Evolutionary conservation across 1,140 invertebrate genomes (phyloP).

Genomic region (Drosophila repletoides): DNA sequence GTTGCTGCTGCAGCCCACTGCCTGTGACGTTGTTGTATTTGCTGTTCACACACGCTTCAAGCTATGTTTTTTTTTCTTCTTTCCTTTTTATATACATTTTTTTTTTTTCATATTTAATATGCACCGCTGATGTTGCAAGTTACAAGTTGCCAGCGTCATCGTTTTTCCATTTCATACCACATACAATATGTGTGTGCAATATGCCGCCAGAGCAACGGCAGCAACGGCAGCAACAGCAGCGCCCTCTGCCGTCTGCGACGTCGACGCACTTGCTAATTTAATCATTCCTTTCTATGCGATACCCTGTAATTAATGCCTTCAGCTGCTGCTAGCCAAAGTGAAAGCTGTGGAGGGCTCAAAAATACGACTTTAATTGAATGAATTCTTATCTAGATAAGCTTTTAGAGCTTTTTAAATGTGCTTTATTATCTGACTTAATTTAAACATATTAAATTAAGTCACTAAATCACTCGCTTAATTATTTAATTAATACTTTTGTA

Average conservation of each 20-base stretch:
- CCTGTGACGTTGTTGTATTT: conserved; percentile 49
- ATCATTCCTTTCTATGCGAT: conserved; percentile 34
- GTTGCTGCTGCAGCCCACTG: conserved; percentile 40
- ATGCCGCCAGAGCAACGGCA: conserved; percentile 29
- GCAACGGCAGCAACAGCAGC: conserved; percentile 3
- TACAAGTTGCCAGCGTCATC: conserved; percentile 49
- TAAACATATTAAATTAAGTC: no score
- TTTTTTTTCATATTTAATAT: conserved; percentile 63
- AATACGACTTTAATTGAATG: no score
- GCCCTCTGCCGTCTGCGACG: neutral
- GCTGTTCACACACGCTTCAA: conserved; percentile 36
- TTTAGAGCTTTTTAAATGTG: no score
- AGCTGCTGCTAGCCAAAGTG: neutral
- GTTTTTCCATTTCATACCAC: conserved; percentile 46
- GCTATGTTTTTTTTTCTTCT: conserved; percentile 35
- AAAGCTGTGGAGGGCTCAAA: no score
- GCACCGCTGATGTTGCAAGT: conserved; percentile 73
- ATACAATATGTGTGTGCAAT: conserved; percentile 59
- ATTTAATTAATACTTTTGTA: no score
- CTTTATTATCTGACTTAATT: no score
- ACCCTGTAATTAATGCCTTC: conserved; percentile 33
- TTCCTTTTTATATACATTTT: conserved; percentile 46
- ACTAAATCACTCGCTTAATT: no score
- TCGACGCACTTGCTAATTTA: conserved; percentile 69
- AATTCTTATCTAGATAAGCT: no score